Evolutionary conservation across 1,140 invertebrate genomes (phyloP).

Genomic region (Drosophila virilis): DNA sequence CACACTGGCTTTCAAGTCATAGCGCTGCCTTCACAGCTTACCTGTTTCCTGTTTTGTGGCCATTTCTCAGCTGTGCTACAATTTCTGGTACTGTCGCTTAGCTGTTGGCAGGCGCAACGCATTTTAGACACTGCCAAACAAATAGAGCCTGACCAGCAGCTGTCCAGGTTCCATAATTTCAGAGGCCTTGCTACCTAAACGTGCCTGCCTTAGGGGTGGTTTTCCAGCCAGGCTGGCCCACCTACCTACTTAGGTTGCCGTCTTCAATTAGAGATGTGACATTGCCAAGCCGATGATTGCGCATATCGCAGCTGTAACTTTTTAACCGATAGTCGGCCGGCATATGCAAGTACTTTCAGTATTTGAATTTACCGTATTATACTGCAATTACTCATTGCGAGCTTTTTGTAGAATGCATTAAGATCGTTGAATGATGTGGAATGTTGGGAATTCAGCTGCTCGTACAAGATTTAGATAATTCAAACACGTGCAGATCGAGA

Average conservation of each 20-base stretch:
- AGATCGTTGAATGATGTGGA: no score
- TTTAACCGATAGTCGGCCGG: background rate
- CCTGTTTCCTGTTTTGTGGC: slow-evolving; percentile 50
- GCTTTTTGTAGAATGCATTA: background rate
- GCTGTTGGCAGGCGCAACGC: slow-evolving; percentile 31
- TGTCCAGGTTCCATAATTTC: slow-evolving; percentile 41
- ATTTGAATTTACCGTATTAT: background rate
- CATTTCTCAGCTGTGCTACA: slow-evolving; percentile 35
- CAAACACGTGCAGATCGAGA: no score
- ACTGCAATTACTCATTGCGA: background rate
- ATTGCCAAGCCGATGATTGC: background rate
- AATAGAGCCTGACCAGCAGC: slow-evolving; percentile 48
- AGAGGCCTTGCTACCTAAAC: slow-evolving; percentile 34
- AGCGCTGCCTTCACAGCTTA: slow-evolving; percentile 24
- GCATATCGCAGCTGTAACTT: slow-evolving; percentile 10
- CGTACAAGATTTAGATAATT: no score
- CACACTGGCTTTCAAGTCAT: background rate
- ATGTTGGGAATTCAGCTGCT: no score
- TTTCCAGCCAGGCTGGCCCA: slow-evolving; percentile 49
- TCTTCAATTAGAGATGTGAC: slow-evolving; percentile 42
- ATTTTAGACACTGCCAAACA: slow-evolving; percentile 54
- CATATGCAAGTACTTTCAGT: background rate
- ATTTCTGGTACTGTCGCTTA: slow-evolving; percentile 15
- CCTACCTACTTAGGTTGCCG: slow-evolving; percentile 37
- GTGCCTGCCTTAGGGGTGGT: slow-evolving; percentile 61